These are phyloP conservation scores for Herpailurus yagouaroundi DNA, from an alignment of 2,113 vertebrate species.

Conservation along the genomic window DNA sequence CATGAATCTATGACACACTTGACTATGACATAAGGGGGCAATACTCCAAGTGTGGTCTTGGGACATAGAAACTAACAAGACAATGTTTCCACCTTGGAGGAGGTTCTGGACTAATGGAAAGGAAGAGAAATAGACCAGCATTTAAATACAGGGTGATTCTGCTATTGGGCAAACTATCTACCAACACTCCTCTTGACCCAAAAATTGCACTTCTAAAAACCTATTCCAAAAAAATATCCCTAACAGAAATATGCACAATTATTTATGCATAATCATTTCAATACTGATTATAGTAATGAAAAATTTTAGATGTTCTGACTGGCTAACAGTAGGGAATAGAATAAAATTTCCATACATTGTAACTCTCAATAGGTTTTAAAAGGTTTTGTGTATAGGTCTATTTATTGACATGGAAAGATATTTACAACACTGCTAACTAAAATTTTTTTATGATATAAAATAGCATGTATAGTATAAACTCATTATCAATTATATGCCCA, in stretches of 20 bases:
- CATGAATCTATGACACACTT: neutral
- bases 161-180: neutral
- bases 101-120: neutral
- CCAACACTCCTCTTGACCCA: neutral
- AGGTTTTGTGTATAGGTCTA: neutral
- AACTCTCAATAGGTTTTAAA: conserved; percentile 16
- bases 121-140: neutral
- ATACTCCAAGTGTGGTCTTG: neutral
- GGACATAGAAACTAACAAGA: neutral
- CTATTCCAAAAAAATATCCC: neutral
- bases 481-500: neutral
- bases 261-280: neutral
- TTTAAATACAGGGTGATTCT: neutral
- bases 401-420: neutral
- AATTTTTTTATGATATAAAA: neutral
- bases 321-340: neutral
- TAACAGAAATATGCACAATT: conserved; percentile 10
- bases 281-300: conserved; percentile 7
- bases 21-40: neutral
- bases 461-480: neutral
- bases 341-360: conserved; percentile 21
- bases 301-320: conserved; percentile 27
- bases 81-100: neutral
- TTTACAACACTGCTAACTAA: neutral
- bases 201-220: neutral